phyloP scores from a whole-genome alignment of 2,797 vertebrate species.

The Rhincodon typus region DNA sequence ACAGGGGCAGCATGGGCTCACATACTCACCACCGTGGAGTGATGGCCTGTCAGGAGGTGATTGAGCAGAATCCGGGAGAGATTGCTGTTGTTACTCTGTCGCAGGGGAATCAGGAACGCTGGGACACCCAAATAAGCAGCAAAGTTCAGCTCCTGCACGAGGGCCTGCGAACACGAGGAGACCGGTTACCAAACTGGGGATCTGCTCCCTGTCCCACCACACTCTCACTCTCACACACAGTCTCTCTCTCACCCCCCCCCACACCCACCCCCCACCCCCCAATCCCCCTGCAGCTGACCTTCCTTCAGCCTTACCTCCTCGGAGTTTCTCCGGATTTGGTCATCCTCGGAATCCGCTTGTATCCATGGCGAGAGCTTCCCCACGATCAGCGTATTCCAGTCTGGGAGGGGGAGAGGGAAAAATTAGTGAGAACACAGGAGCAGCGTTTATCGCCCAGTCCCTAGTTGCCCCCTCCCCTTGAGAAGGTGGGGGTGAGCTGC shows the following conservation, averaged over 20 bases:
- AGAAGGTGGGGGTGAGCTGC: no score
- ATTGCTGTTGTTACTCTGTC: conserved; percentile 71
- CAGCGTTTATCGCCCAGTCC: no score
- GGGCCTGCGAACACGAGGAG: conserved; percentile 42
- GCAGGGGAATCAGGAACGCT: conserved; percentile 77
- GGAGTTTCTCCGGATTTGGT: conserved; percentile 72
- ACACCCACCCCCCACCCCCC: no score
- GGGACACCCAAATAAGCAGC: conserved; percentile 85
- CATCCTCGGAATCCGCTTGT: conserved; percentile 70
- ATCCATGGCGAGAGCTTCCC: conserved; percentile 89
- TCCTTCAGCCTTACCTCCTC: conserved; percentile 62
- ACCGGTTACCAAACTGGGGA: no score
- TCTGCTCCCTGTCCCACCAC: no score
- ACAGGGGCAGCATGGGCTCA: no score
- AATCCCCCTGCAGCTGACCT: no score
- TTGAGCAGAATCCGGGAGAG: conserved; percentile 77
- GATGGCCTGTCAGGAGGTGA: conserved; percentile 84
- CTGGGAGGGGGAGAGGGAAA: conserved; percentile 45
- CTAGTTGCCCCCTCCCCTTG: no score
- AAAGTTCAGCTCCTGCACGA: conserved; percentile 83
- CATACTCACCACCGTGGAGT: conserved; percentile 65
- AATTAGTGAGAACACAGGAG: no score
- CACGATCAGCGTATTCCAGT: conserved; percentile 89
- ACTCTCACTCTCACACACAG: no score
- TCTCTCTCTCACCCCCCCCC: no score